Base-by-base conservation (phyloP, 2,888 invertebrate genomes). In the Conomelus anceps region DNA sequence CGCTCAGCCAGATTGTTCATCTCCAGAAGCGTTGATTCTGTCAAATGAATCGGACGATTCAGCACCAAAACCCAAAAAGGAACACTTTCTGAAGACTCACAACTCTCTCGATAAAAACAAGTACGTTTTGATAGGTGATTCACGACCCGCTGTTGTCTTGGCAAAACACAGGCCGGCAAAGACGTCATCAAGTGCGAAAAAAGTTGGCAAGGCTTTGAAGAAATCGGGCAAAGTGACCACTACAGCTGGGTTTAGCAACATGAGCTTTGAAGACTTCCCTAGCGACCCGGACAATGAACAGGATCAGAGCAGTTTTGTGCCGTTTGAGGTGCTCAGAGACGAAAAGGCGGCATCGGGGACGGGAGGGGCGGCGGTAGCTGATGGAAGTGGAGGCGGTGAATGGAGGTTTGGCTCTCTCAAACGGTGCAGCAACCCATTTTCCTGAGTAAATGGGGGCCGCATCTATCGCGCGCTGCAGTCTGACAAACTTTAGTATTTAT, bases 211-310 rank as follows among this genome's bases (percentile, higher is more conserved):
- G 90, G 91, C 93, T 87, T 93, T 93, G 0, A 93, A 92, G 93
- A n/a, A 93, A 90, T 89, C 91, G 92, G 85, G 92, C 93, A 88
- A 94, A 94, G 0, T 94, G 94, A 91, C 94, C 93, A 63, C 63
- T 7, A 91, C 86, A 90, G 94, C 94, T 11, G 96, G 96, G 4
- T 96, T 96, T 92, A 96, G 95, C 92, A 96, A 96, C 91, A 95
- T 96, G 95, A 96, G 96, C 92, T 96, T 96, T 92, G 96, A 96
- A 92, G 96, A 96, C 93, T 96, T 96, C 92, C 95, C 96, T 1
- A 95, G 95, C 24, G 96, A 96, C 92, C 91, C 91, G 90, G 94
- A 94, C 88, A 93, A 93, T 87, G 91, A 91, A 85, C 92, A 93
- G 90, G 93, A 94, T n/a, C 93, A 91, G 7, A 91, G 92, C 23